phyloP scores from a whole-genome alignment of 2,888 invertebrate species.

The Smittia sp. region DNA sequence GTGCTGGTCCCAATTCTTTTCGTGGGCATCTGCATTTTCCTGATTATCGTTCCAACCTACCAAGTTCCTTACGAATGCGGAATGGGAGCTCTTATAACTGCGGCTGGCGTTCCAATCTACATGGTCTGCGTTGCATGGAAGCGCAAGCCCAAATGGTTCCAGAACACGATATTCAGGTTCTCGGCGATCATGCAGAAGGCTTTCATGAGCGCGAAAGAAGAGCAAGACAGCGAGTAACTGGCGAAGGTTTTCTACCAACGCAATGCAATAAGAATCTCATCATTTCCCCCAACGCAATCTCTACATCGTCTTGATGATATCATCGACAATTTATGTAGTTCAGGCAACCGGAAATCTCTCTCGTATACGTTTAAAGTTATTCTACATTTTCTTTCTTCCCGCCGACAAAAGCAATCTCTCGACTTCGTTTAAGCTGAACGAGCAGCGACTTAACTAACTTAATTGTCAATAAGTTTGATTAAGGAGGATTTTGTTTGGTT shows the following conservation, averaged over 20 bases:
- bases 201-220: slow-evolving; percentile 76
- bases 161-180: slow-evolving; percentile 63
- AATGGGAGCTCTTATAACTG: slow-evolving; percentile 73
- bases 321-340: too few relatives aligned
- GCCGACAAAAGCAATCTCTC: neutral
- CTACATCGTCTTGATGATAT: too few relatives aligned
- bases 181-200: slow-evolving; percentile 68
- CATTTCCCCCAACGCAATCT: too few relatives aligned
- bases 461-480: neutral
- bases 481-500: too few relatives aligned
- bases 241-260: neutral
- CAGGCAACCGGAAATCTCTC: too few relatives aligned
- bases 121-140: slow-evolving; percentile 67
- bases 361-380: too few relatives aligned
- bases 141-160: slow-evolving; percentile 63
- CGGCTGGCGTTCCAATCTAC: slow-evolving; percentile 82
- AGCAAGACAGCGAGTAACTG: slow-evolving; percentile 51
- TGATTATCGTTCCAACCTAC: slow-evolving; percentile 74
- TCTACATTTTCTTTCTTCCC: too few relatives aligned
- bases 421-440: neutral
- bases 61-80: slow-evolving; percentile 72
- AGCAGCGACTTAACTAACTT: neutral
- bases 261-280: slow-evolving; percentile 1
- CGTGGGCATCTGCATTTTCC: slow-evolving; percentile 71
- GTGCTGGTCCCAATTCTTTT: slow-evolving; percentile 71